Evolutionary conservation across 2,888 invertebrate genomes (phyloP).

Genomic region (Asteroscopus sphinx): DNA sequence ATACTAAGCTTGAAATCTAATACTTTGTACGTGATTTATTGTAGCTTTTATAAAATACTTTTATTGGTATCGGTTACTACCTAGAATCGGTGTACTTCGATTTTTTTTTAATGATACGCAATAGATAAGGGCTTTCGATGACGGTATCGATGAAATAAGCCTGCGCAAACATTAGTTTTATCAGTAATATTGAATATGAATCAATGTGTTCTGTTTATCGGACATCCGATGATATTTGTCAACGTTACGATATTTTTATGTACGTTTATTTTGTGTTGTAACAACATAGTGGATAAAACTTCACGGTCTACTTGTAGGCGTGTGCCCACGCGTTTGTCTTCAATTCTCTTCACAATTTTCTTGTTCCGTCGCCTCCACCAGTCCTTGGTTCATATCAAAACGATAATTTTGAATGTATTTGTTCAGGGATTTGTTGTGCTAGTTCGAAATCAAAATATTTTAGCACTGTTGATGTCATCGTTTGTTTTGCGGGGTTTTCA

Average conservation of each 20-base stretch:
- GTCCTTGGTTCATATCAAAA: conserved; percentile 48
- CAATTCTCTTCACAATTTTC: conserved; percentile 52
- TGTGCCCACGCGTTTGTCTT: conserved; percentile 63
- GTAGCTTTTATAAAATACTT: background rate
- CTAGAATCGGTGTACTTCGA: background rate
- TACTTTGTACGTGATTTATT: conserved; percentile 14
- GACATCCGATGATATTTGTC: conserved; percentile 44
- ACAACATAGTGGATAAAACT: conserved; percentile 56
- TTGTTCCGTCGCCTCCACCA: conserved; percentile 60
- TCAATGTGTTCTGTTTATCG: conserved; percentile 50
- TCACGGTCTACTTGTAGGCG: conserved; percentile 64
- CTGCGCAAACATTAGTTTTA: conserved; percentile 38
- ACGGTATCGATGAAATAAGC: conserved; percentile 22
- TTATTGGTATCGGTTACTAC: background rate
- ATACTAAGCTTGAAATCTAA: conserved; percentile 18
- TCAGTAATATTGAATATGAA: conserved; percentile 48
- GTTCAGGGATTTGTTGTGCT: conserved; percentile 8
- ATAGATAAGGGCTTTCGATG: conserved; percentile 4
- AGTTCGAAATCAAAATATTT: conserved; percentile 14
- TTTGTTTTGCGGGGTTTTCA: conserved; percentile 17
- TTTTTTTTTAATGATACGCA: background rate
- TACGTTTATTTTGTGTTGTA: conserved; percentile 50
- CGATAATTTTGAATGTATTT: conserved; percentile 16
- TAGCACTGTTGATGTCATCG: conserved; percentile 20
- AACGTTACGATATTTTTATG: conserved; percentile 43